These are phyloP conservation scores for Conops quadrifasciatus DNA, from an alignment of 2,888 invertebrate species.

Conservation along the genomic window DNA sequence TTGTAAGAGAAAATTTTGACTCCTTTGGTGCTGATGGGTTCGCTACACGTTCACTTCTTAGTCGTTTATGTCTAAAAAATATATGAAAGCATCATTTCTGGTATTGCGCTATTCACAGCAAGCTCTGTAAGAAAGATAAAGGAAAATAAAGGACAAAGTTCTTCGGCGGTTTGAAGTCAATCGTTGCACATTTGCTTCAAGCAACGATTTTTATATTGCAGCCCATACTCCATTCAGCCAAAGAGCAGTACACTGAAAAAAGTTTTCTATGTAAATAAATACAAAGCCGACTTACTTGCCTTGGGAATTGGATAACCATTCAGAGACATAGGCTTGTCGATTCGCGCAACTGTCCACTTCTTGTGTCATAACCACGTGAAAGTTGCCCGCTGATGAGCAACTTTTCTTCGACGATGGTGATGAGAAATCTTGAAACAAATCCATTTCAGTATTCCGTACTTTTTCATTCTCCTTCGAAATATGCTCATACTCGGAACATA, in stretches of 20 bases:
- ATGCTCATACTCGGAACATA: conserved; percentile 35
- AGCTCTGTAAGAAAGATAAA: no score
- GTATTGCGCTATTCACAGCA: no score
- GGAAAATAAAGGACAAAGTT: no score
- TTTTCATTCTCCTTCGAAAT: conserved; percentile 27
- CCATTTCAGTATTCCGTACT: conserved; percentile 9
- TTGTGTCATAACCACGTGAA: conserved; percentile 13
- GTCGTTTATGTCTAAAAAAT: no score
- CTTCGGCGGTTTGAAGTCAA: no score
- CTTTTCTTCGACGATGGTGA: neutral
- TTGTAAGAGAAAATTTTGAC: conserved; percentile 16
- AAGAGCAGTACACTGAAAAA: neutral
- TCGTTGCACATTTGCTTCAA: no score
- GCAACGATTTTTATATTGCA: no score
- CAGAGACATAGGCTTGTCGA: neutral
- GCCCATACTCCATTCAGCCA: no score
- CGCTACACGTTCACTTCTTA: no score
- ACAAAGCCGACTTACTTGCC: neutral
- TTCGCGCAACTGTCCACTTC: neutral
- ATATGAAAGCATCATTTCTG: no score
- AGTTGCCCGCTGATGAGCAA: neutral
- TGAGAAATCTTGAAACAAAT: conserved; percentile 6
- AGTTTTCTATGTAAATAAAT: neutral
- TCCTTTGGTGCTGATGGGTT: neutral
- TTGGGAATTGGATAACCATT: conserved; percentile 5